phyloP scores from a whole-genome alignment of 2,797 vertebrate genomes.

The Crax fasciolata region DNA sequence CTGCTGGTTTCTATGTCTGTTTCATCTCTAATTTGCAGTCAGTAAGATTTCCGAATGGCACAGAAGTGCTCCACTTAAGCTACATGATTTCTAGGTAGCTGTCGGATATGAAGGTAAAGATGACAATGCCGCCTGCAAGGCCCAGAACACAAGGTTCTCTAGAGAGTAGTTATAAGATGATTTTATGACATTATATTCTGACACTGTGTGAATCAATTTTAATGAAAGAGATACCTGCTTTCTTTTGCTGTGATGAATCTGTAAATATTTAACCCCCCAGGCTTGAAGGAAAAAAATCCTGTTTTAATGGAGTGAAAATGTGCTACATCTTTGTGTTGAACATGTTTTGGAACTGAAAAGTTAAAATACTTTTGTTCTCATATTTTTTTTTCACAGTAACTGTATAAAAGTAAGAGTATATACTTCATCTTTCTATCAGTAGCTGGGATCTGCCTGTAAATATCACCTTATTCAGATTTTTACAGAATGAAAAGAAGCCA shows the following conservation, averaged over 20 bases:
- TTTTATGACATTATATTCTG: constrained; percentile 54
- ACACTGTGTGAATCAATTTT: constrained; percentile 56
- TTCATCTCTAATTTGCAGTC: constrained; percentile 62
- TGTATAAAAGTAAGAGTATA: not conserved
- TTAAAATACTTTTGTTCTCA: not conserved
- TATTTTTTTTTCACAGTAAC: not conserved
- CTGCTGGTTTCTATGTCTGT: not conserved
- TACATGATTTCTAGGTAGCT: not conserved
- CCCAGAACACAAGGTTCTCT: constrained; percentile 1
- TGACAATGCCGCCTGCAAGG: not conserved
- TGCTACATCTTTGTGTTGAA: not conserved
- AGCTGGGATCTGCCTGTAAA: not conserved
- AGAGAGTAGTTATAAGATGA: constrained; percentile 49
- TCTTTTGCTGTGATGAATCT: constrained; percentile 30
- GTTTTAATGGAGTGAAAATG: constrained; percentile 12
- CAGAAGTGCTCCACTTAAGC: constrained; percentile 11
- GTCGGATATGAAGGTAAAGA: not conserved
- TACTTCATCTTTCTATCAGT: not conserved
- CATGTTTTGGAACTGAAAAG: not conserved
- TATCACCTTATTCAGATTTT: not conserved
- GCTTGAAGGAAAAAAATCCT: not conserved
- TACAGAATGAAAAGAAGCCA: not conserved
- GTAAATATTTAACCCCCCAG: constrained; percentile 25
- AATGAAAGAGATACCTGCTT: constrained; percentile 50
- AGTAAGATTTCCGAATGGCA: constrained; percentile 34